Conservation (phyloP, 2,113 vertebrate species). For the Thunnus maccoyii region DNA sequence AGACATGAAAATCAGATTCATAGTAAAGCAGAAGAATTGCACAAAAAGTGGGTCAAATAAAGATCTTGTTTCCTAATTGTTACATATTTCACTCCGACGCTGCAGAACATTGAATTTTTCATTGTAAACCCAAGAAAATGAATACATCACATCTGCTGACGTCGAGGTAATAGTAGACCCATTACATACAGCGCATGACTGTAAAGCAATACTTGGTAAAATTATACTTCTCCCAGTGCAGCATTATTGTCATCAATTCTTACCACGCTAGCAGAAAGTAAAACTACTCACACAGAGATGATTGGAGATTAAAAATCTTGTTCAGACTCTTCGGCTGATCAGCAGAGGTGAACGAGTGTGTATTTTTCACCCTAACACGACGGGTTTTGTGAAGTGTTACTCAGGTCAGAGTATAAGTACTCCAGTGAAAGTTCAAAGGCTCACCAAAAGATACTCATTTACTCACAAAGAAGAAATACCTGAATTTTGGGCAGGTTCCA, state of each 20-base stretch:
- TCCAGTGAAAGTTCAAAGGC: neutral
- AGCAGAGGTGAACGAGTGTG: neutral
- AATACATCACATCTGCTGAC: neutral
- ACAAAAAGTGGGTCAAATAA: conserved; percentile 43
- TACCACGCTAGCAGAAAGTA: neutral
- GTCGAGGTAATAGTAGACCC: conserved; percentile 8
- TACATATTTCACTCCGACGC: conserved; percentile 1
- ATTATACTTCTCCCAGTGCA: conserved; percentile 1
- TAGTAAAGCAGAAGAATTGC: neutral
- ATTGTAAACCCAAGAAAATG: neutral
- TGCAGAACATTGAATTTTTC: neutral
- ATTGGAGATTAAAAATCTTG: neutral
- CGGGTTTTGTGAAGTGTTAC: neutral
- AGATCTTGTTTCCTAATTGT: conserved; percentile 13
- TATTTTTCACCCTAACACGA: neutral
- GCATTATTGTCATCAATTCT: conserved; percentile 1
- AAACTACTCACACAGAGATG: neutral
- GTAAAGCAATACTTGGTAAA: neutral
- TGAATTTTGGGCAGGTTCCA: neutral
- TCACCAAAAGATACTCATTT: neutral
- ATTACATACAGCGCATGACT: neutral
- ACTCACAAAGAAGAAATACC: neutral
- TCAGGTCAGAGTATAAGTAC: too few relatives aligned
- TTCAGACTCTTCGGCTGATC: neutral
- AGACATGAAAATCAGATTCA: conserved; percentile 30